Percentiles rank a stretch among this genome's conserved stretches.
Conservation (phyloP, 2,113 vertebrate genomes). For the Trichomycterus rosablanca region DNA sequence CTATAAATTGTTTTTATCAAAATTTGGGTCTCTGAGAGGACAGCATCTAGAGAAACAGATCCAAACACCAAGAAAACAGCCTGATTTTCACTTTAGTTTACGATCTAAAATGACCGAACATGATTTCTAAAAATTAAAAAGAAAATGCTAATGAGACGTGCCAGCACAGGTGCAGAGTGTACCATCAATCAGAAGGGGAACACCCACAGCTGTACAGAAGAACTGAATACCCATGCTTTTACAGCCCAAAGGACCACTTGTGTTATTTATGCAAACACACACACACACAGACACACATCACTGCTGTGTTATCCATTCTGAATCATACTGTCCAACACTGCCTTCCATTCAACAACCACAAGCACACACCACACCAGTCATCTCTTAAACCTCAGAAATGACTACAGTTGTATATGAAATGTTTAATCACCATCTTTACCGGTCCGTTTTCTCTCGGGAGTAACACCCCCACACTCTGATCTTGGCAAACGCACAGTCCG, state of each 20-base stretch:
- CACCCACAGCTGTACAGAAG: not conserved
- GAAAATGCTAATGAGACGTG: constrained; percentile 39
- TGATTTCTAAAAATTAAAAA: too few species aligned
- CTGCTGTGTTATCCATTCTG: constrained; percentile 28
- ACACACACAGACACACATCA: constrained; percentile 9
- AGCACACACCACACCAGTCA: constrained; percentile 13
- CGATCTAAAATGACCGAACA: too few species aligned
- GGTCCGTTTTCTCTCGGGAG: constrained; percentile 8
- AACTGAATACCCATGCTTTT: not conserved
- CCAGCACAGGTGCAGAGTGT: not conserved
- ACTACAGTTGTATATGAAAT: not conserved
- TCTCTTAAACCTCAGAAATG: constrained; percentile 22
- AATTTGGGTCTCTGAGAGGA: too few species aligned
- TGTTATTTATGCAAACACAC: constrained; percentile 3
- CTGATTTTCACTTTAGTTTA: too few species aligned
- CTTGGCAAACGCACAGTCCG: constrained; percentile 8
- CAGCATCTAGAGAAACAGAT: too few species aligned
- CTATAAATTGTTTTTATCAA: too few species aligned
- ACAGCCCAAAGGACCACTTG: not conserved
- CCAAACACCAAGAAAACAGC: too few species aligned
- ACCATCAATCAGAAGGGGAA: not conserved
- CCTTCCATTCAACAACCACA: constrained; percentile 19
- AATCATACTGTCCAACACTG: constrained; percentile 14
- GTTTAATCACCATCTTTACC: not conserved
- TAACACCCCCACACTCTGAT: not conserved